Evolutionary conservation across 1,140 invertebrate species (phyloP), one percentile per base, ranked within the genome.

Genomic region (Pinna nobilis): DNA sequence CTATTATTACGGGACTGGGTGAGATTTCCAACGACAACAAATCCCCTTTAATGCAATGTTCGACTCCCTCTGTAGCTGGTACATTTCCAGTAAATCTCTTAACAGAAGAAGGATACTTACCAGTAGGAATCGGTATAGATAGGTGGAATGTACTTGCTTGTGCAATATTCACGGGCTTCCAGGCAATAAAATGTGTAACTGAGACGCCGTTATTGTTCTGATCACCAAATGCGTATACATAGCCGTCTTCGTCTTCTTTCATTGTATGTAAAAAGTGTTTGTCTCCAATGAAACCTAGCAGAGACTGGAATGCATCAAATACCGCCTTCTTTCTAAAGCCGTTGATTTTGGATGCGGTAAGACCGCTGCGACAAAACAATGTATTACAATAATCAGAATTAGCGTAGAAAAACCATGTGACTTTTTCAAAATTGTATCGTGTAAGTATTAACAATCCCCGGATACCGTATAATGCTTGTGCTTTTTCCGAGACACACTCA

Each of bases 371-470:
- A 44, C 82, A 81, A 65, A 74, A 83, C 23, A 83, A 32, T 18
- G 76, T 76, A 44, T 77, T 63, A 57, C 77, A 77, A 7, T 69
- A 37, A 3, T 82, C 66, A 9, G 68, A 63, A 66, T 82, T 80
- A 30, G 78, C 82, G 61, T 80, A 83, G 72, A 83, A 83, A 70
- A 77, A 83, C 82, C 82, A 83, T 1, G 76, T 78, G 1, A 77
- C 76, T 41, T 76, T 76, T 37, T 72, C 74, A 23, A 82, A 53
- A 33, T 68, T 68, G 6, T 63, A 68, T 20, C 82, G 64, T 1
- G 76, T 47, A 11, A 78, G 37, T 15, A 83, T 64, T 25, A 81
- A 32, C 6, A 83, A 65, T 32, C 78, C 82, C 35, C 82, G 55
- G 3, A 78, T 41, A 13, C 69, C 82, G 47, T 82, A 80, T 5